Percentiles rank a stretch among this genome's conserved stretches.
Evolutionary conservation across 1,140 invertebrate genomes (phyloP).

Genomic region (Nixonia krombeini): DNA sequence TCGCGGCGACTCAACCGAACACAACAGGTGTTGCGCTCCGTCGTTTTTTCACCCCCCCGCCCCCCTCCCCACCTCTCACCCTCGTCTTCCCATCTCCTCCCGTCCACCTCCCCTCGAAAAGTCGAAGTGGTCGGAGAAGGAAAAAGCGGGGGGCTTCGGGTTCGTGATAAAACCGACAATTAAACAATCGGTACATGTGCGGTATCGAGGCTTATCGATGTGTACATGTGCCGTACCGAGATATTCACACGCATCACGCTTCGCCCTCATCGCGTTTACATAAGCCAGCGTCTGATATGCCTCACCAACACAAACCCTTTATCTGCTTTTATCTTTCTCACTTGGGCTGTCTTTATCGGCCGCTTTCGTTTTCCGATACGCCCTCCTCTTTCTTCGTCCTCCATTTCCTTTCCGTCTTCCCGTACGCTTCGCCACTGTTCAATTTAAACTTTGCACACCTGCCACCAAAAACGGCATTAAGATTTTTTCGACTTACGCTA

Average conservation of each 20-base stretch:
- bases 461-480: slow-evolving; percentile 66
- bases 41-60: too few species aligned
- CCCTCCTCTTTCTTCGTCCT: slow-evolving; percentile 27
- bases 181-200: slow-evolving; percentile 41
- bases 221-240: slow-evolving; percentile 65
- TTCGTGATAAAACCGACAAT: too few species aligned
- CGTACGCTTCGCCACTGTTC: slow-evolving; percentile 55
- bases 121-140: too few species aligned
- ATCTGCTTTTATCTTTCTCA: slow-evolving; percentile 38
- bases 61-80: too few species aligned
- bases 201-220: slow-evolving; percentile 66
- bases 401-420: slow-evolving; percentile 42
- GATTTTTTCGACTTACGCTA: slow-evolving; percentile 69
- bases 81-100: too few species aligned
- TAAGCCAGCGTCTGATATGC: slow-evolving; percentile 58
- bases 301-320: slow-evolving; percentile 52
- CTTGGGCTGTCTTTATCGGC: slow-evolving; percentile 35
- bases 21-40: too few species aligned
- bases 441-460: slow-evolving; percentile 70
- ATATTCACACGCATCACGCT: slow-evolving; percentile 63
- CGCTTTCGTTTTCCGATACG: slow-evolving; percentile 50
- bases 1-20: too few species aligned
- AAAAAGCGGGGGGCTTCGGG: too few species aligned
- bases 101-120: too few species aligned
- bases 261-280: slow-evolving; percentile 39